A percentile compares a stretch with the other conserved stretches of the same genome.
Conservation (phyloP, 2,113 vertebrate genomes). For the Daubentonia madagascariensis region DNA sequence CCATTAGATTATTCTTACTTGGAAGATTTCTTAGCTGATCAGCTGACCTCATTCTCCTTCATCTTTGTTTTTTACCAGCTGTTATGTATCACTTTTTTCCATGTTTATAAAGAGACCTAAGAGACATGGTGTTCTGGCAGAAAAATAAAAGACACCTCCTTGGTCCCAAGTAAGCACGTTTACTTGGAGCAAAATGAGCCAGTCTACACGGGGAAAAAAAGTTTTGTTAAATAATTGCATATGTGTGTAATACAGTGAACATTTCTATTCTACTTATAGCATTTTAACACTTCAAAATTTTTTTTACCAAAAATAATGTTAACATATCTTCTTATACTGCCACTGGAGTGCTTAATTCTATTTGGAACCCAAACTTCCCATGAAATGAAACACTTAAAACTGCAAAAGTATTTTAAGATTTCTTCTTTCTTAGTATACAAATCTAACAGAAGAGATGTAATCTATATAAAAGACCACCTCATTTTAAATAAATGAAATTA, state of each 20-base stretch:
- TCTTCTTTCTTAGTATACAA: neutral
- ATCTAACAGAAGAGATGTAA: neutral
- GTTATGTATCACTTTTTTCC: neutral
- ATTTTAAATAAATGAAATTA: slow-evolving; percentile 31
- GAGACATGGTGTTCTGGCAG: neutral
- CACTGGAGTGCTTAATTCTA: neutral
- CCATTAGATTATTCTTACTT: neutral
- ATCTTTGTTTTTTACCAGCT: neutral
- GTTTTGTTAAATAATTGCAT: neutral
- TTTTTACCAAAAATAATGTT: neutral
- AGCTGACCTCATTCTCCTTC: neutral
- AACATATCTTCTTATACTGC: neutral
- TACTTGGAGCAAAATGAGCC: neutral
- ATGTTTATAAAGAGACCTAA: slow-evolving; percentile 17
- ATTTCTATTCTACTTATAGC: neutral
- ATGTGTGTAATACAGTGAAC: neutral
- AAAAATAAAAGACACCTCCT: neutral
- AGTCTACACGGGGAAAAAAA: neutral
- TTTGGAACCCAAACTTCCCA: neutral
- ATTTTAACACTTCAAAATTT: neutral
- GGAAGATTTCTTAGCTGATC: neutral
- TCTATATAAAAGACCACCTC: neutral
- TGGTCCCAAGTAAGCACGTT: neutral
- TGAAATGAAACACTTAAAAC: neutral
- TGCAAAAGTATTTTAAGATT: neutral